These are phyloP conservation scores for Scytalopus superciliaris DNA, from an alignment of 2,113 vertebrate species.

Conservation along the genomic window DNA sequence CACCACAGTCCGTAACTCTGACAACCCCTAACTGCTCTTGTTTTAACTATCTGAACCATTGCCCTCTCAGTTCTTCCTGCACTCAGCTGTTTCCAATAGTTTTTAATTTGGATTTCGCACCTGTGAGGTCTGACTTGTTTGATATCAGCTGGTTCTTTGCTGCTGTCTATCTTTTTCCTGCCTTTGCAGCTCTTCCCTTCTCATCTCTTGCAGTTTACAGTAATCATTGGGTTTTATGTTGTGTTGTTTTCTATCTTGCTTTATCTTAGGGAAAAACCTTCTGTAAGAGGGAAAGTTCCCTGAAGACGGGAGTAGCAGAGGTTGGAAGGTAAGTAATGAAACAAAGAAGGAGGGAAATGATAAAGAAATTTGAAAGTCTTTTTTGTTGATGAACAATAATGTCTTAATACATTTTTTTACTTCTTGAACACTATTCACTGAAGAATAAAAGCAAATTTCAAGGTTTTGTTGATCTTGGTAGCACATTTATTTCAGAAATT, in stretches of 20 bases:
- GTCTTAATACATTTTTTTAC: neutral
- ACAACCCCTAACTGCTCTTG: fast-evolving
- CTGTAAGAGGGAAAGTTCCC: neutral
- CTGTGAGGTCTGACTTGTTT: neutral
- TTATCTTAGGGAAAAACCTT: neutral
- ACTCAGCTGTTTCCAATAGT: neutral
- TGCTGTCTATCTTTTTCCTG: fast-evolving
- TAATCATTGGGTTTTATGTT: fast-evolving
- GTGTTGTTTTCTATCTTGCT: neutral
- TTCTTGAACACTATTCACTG: neutral
- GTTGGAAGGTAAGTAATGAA: neutral
- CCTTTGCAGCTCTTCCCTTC: neutral
- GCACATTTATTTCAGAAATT: neutral
- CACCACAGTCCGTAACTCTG: fast-evolving
- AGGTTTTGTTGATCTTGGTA: neutral
- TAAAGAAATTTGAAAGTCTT: neutral
- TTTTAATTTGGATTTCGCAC: neutral
- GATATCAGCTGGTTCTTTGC: neutral
- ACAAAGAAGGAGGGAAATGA: neutral
- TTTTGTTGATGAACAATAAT: neutral
- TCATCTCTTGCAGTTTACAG: neutral
- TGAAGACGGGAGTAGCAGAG: neutral
- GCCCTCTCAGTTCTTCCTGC: neutral
- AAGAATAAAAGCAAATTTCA: neutral
- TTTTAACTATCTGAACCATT: neutral